Base-by-base conservation (phyloP, 1,140 invertebrate species). In the Lepidurus apus region DNA sequence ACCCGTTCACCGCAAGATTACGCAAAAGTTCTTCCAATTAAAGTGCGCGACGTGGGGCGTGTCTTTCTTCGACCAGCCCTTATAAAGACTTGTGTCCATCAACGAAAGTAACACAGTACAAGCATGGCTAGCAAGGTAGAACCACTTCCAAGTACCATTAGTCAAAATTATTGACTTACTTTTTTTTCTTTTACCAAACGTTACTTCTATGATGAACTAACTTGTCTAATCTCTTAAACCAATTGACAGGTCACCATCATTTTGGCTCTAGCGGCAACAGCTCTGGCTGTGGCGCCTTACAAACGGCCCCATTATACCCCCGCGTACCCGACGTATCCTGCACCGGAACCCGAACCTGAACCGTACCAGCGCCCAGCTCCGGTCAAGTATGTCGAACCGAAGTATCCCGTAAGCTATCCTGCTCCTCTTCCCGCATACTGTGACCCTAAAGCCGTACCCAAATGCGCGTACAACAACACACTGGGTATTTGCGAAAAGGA, bases 401-500 rank as follows among this genome's bases (percentile, higher is more conserved):
- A 75, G 21, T 79, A 79, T 45, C 78, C 73, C 24, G 26, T 47
- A 10, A 34, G 7, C 75, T 77, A 77, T 42, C 17, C 42, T 10
- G 45, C 79, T 11, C n/a, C 42, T 44, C 42, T 26, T 74, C 76
- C 24, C 5, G 11, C 53, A 74, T 82, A 82, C 77, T 82, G 82
- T 74, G 82, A 82, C 44, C 80, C 82, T 42, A 81, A 79, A 13
- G 42, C 74, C 74, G 74, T 80, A 13, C 82, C 82, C 7, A 77
- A 76, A 43, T 82, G 82, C 76, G 82, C 81, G 1, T 76, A 79
- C 76, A 81, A 82, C 77, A 65, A 77, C 42, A 76, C 80, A 11
- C 74, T 80, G 42, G 74, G 74, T 73, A 81, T 80, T 79, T 82
- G 81, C 78, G 65, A 81, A 13, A 77, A 76, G 21, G 82, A 82